phyloP scores from a whole-genome alignment of 2,888 invertebrate species.

The Neocrepidodera transversa region DNA sequence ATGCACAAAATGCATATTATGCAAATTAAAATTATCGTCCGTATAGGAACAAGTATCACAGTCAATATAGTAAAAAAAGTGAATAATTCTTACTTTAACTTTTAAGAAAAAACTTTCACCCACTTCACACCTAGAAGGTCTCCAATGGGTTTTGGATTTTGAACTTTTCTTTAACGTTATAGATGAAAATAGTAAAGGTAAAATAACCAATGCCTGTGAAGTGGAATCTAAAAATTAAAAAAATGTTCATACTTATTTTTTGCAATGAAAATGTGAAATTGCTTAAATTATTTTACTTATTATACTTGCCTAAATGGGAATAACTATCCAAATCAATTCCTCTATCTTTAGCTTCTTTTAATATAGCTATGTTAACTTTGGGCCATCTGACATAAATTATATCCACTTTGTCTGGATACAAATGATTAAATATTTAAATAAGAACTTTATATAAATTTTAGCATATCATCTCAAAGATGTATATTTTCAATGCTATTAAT shows the following conservation, averaged over 20 bases:
- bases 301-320: too few relatives aligned
- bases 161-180: background rate
- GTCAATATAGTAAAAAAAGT: background rate
- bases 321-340: too few relatives aligned
- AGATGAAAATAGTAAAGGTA: background rate
- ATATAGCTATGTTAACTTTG: too few relatives aligned
- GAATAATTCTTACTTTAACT: background rate
- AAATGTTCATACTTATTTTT: background rate
- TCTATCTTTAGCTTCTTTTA: too few relatives aligned
- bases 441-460: background rate
- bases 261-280: too few relatives aligned
- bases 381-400: too few relatives aligned
- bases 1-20: too few relatives aligned
- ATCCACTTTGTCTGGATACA: too few relatives aligned
- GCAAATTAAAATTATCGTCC: too few relatives aligned
- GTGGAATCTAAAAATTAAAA: background rate
- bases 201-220: background rate
- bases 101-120: constrained; percentile 9
- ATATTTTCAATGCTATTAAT: background rate
- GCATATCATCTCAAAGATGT: background rate
- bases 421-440: background rate
- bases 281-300: too few relatives aligned
- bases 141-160: constrained; percentile 5
- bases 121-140: constrained; percentile 5
- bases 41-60: too few relatives aligned